Evolutionary conservation across 2,888 invertebrate species (phyloP).

Genomic region (Hymenopus coronatus): DNA sequence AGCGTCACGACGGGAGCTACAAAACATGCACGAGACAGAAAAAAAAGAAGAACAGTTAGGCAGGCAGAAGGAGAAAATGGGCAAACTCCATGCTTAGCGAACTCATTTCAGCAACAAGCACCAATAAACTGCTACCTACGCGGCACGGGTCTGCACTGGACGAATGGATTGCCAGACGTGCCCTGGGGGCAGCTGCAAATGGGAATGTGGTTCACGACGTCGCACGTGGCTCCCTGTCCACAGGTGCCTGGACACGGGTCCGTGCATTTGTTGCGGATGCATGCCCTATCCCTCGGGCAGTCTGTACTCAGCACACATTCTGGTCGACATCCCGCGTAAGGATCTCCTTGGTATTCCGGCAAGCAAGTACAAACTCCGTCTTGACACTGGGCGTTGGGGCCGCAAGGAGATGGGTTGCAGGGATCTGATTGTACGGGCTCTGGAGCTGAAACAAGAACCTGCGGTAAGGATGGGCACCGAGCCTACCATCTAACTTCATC

Average conservation of each 20-base stretch:
- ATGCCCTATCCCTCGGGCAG: constrained; percentile 65
- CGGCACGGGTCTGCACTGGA: constrained; percentile 48
- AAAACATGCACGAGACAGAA: constrained; percentile 46
- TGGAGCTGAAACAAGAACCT: constrained; percentile 29
- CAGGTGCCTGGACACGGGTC: constrained; percentile 74
- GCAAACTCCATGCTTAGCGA: not conserved
- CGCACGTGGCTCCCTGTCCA: constrained; percentile 68
- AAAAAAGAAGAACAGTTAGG: not conserved
- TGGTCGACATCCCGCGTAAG: constrained; percentile 67
- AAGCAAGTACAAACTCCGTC: constrained; percentile 51
- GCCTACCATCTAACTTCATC: not conserved
- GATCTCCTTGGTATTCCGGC: constrained; percentile 56
- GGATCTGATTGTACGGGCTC: constrained; percentile 53
- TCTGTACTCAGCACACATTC: constrained; percentile 76
- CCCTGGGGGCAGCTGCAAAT: constrained; percentile 70
- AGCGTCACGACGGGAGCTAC: constrained; percentile 52
- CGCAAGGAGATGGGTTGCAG: constrained; percentile 52
- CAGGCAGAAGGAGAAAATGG: not conserved
- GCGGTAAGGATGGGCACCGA: not conserved
- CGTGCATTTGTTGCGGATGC: constrained; percentile 67
- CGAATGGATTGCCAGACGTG: constrained; percentile 64
- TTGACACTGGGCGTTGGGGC: constrained; percentile 60
- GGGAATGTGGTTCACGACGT: constrained; percentile 73
- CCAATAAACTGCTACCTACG: constrained; percentile 4
- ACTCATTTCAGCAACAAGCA: not conserved